phyloP scores from a whole-genome alignment of 1,140 invertebrate genomes.

The Ceratosolen solmsi region DNA sequence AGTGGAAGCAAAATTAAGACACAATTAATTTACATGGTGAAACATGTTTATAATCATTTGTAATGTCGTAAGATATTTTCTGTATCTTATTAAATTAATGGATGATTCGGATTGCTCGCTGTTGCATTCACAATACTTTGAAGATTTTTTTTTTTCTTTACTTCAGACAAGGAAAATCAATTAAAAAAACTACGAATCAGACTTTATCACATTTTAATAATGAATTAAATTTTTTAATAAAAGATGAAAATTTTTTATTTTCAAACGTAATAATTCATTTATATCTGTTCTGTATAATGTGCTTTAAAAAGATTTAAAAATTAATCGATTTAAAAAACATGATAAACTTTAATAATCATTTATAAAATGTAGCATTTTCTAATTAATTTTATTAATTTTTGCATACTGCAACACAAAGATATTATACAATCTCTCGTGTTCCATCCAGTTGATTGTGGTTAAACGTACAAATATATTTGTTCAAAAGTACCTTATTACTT shows the following conservation, averaged over 20 bases:
- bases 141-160: background rate
- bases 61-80: background rate
- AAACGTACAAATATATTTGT: slow-evolving; percentile 14
- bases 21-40: background rate
- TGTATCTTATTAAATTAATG: background rate
- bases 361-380: slow-evolving; percentile 5
- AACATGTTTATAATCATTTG: background rate
- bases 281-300: no score
- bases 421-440: slow-evolving; percentile 17
- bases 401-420: slow-evolving; percentile 1
- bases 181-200: background rate
- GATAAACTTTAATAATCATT: slow-evolving; percentile 19
- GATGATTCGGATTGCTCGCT: background rate
- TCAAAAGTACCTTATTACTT: background rate
- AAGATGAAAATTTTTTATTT: no score
- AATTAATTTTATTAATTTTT: slow-evolving; percentile 12
- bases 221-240: no score
- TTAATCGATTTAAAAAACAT: background rate
- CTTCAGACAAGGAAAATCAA: background rate
- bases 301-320: no score
- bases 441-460: slow-evolving; percentile 1
- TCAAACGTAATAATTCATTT: no score
- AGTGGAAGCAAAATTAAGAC: background rate
- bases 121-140: background rate
- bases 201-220: background rate